Conservation (phyloP, 92 coral and sea anemone species). For the Phenganax subtilis region DNA sequence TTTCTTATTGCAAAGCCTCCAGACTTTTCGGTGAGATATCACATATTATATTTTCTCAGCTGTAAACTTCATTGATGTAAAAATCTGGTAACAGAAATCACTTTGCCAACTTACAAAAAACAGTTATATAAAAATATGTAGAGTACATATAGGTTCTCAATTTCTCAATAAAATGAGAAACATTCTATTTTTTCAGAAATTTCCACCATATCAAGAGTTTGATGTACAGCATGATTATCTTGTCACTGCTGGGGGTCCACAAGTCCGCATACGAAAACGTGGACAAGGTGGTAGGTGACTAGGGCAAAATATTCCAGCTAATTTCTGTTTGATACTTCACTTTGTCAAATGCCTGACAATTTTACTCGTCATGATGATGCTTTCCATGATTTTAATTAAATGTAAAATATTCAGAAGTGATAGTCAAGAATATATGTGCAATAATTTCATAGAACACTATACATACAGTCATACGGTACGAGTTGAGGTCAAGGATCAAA, state of each 20-base stretch:
- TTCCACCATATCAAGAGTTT: slow-evolving; percentile 88
- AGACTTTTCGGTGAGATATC: slow-evolving; percentile 54
- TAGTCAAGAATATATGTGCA: no score
- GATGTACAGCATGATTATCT: slow-evolving; percentile 95
- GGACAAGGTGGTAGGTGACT: slow-evolving; percentile 79
- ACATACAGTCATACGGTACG: slow-evolving; percentile 84
- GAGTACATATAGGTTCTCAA: no score
- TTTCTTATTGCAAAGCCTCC: slow-evolving; percentile 70
- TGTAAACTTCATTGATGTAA: no score
- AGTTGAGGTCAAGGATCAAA: slow-evolving; percentile 65
- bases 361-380: no score
- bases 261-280: slow-evolving; percentile 80
- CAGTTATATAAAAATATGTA: no score
- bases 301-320: no score
- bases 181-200: slow-evolving; percentile 34
- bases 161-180: not conserved
- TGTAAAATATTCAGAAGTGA: no score
- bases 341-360: no score
- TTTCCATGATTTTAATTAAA: no score
- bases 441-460: slow-evolving; percentile 54
- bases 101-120: no score
- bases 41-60: no score
- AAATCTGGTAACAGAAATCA: no score
- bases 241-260: slow-evolving; percentile 63
- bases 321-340: not conserved